phyloP scores from a whole-genome alignment of 2,797 vertebrate species.

The Orientallactaga sibirica region DNA sequence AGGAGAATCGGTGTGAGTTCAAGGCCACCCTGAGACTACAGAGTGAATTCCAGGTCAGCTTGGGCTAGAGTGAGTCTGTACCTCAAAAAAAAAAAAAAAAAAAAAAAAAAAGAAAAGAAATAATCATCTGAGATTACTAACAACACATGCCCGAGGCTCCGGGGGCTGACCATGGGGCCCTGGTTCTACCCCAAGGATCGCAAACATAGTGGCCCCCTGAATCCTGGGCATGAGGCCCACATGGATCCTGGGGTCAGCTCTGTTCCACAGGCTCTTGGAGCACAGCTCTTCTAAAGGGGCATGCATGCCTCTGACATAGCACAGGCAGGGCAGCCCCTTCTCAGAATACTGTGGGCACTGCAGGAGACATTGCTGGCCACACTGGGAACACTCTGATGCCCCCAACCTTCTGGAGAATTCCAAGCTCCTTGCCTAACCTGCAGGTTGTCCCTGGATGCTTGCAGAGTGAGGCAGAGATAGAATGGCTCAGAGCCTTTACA shows the following conservation, averaged over 20 bases:
- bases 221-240: background rate
- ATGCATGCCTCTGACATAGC: too few species aligned
- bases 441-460: background rate
- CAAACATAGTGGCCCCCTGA: background rate
- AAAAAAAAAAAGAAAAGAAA: background rate
- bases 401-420: too few species aligned
- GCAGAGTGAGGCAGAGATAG: rapidly evolving
- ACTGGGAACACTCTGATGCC: too few species aligned
- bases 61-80: too few species aligned
- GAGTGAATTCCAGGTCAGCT: too few species aligned
- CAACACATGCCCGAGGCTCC: background rate
- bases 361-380: too few species aligned
- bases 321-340: too few species aligned
- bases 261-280: rapidly evolving
- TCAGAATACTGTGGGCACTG: background rate
- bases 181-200: background rate
- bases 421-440: too few species aligned
- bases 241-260: background rate
- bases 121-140: background rate
- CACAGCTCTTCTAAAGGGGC: background rate
- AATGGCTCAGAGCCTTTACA: background rate
- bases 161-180: background rate
- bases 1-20: too few species aligned
- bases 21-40: too few species aligned
- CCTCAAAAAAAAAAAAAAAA: too few species aligned